Evolutionary conservation across 2,888 invertebrate genomes (phyloP).

Genomic region (Endomychus coccineus): DNA sequence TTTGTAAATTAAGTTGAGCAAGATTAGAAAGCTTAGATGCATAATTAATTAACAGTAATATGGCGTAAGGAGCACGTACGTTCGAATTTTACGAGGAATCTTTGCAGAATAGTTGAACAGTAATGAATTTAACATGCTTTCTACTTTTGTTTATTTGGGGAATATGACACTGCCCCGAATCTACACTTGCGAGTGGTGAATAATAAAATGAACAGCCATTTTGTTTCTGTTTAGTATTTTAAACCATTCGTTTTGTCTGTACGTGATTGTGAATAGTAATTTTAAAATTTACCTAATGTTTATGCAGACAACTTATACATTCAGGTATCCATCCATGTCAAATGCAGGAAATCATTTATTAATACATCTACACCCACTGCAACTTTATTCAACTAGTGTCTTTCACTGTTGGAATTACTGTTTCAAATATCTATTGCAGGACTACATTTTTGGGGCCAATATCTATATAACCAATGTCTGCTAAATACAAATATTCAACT

Average conservation of each 20-base stretch:
- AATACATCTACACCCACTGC: constrained; percentile 4
- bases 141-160: constrained; percentile 18
- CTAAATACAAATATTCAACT: no score
- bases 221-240: constrained; percentile 33
- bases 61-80: constrained; percentile 15
- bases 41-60: constrained; percentile 13
- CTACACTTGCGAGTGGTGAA: constrained; percentile 30
- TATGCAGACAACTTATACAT: constrained; percentile 22
- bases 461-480: no score
- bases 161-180: constrained; percentile 33
- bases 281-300: constrained; percentile 27
- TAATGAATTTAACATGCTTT: constrained; percentile 23
- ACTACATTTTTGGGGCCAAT: no score
- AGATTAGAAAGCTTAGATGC: constrained; percentile 13
- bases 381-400: no score
- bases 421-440: no score
- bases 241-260: constrained; percentile 27
- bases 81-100: constrained; percentile 19
- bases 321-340: constrained; percentile 16
- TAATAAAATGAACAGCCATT: constrained; percentile 34
- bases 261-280: constrained; percentile 34
- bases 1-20: no score
- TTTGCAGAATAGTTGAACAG: constrained; percentile 21
- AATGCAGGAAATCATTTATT: constrained; percentile 22
- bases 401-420: no score